These are phyloP conservation scores for Cydia amplana DNA, from an alignment of 1,140 invertebrate genomes.

Conservation along the genomic window DNA sequence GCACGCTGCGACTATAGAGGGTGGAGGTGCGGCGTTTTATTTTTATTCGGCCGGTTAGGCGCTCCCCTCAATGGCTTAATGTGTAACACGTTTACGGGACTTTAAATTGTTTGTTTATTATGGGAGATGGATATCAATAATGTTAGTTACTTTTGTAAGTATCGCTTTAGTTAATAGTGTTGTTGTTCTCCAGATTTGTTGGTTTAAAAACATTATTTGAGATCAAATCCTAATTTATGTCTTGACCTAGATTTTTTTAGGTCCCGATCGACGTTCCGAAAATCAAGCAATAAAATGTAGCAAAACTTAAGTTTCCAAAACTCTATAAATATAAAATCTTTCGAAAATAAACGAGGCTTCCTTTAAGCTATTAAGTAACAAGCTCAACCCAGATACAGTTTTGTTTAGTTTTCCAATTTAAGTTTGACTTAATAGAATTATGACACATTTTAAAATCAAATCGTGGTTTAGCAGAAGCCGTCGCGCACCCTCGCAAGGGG, in stretches of 20 bases:
- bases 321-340: too few relatives aligned
- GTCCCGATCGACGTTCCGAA: too few relatives aligned
- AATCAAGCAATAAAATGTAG: too few relatives aligned
- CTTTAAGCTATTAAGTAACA: too few relatives aligned
- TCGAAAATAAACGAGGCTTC: too few relatives aligned
- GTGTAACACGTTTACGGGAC: constrained; percentile 24
- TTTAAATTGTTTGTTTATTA: constrained; percentile 22
- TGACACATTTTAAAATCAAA: constrained; percentile 9
- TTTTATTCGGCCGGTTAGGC: not conserved
- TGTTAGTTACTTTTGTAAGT: not conserved
- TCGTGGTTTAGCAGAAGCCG: not conserved
- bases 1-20: not conserved
- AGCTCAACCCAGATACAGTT: too few relatives aligned
- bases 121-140: not conserved
- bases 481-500: constrained; percentile 37
- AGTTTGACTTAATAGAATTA: not conserved
- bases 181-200: too few relatives aligned
- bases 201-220: too few relatives aligned
- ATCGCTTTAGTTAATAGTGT: not conserved
- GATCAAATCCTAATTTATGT: too few relatives aligned
- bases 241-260: too few relatives aligned
- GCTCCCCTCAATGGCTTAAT: constrained; percentile 25
- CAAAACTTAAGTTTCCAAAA: too few relatives aligned
- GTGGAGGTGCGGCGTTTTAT: not conserved
- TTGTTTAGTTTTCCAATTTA: not conserved